Percentiles rank a stretch among this genome's conserved stretches.
Conservation (phyloP, 1,140 invertebrate species). For the Pinna nobilis region DNA sequence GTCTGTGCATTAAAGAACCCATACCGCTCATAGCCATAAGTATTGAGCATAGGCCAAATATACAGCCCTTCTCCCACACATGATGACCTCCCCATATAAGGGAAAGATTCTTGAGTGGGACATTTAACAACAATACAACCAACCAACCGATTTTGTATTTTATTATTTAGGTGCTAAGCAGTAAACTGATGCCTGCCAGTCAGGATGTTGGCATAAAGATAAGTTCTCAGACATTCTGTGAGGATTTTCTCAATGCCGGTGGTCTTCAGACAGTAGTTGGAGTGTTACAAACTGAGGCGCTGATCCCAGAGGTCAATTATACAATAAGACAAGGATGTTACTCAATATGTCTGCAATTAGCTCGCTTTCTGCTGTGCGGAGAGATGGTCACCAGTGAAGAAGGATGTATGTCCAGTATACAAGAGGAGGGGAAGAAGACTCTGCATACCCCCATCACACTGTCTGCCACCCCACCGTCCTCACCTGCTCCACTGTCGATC, state of each 20-base stretch:
- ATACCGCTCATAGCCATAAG: too few relatives aligned
- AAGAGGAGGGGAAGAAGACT: not conserved
- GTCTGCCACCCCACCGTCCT: constrained; percentile 35
- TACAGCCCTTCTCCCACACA: too few relatives aligned
- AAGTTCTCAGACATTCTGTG: constrained; percentile 74
- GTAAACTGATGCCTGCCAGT: constrained; percentile 76
- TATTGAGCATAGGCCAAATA: too few relatives aligned
- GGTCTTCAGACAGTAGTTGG: constrained; percentile 75
- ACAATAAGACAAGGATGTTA: constrained; percentile 77
- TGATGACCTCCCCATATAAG: too few relatives aligned
- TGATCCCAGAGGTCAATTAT: constrained; percentile 76
- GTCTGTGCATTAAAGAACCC: too few relatives aligned
- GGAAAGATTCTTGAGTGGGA: too few relatives aligned
- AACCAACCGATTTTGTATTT: not conserved
- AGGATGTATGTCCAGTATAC: not conserved
- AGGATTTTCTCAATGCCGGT: constrained; percentile 75
- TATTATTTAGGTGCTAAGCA: constrained; percentile 74
- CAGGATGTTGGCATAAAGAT: constrained; percentile 68
- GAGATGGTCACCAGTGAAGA: constrained; percentile 64
- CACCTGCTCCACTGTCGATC: constrained; percentile 25
- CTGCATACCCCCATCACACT: constrained; percentile 16
- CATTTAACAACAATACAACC: not conserved
- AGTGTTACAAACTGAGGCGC: constrained; percentile 75
- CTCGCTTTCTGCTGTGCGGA: constrained; percentile 71
- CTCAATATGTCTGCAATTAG: constrained; percentile 76